phyloP scores from a whole-genome alignment of 2,888 invertebrate genomes.

The Hirtodrosophila duncani region DNA sequence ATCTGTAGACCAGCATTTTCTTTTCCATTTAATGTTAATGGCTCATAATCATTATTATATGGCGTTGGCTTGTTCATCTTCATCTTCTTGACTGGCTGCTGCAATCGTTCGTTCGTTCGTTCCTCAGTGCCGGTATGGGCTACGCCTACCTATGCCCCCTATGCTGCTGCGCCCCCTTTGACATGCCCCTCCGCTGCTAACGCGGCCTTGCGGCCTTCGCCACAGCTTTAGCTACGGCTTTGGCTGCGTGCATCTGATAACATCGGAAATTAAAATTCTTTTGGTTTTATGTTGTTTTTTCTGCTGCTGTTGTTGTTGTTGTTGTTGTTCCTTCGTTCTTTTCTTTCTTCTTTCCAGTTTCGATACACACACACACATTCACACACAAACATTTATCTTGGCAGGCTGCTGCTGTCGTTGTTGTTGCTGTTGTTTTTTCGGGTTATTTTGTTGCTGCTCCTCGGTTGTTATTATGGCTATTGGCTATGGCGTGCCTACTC shows the following conservation, averaged over 20 bases:
- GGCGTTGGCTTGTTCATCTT: slow-evolving; percentile 65
- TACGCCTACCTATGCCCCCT: slow-evolving; percentile 14
- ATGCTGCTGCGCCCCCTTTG: slow-evolving; percentile 3
- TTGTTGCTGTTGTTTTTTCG: slow-evolving; percentile 31
- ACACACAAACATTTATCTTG: slow-evolving; percentile 11
- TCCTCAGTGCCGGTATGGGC: too few relatives aligned
- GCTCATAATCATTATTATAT: slow-evolving; percentile 74
- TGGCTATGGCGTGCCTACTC: slow-evolving; percentile 50
- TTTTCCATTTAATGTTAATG: slow-evolving; percentile 74
- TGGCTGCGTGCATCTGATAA: slow-evolving; percentile 73
- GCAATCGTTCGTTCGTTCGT: too few relatives aligned
- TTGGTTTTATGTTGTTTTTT: slow-evolving; percentile 66
- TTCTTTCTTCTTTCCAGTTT: slow-evolving; percentile 28
- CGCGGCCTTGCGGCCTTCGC: slow-evolving; percentile 11
- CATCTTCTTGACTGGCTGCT: too few relatives aligned
- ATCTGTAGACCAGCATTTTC: slow-evolving; percentile 72
- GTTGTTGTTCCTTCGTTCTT: slow-evolving; percentile 36
- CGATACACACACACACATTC: slow-evolving; percentile 36
- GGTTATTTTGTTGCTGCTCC: slow-evolving; percentile 56
- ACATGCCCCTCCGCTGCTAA: slow-evolving; percentile 10
- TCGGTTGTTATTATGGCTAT: slow-evolving; percentile 44
- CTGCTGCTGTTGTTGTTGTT: slow-evolving; percentile 30
- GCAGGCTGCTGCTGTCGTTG: slow-evolving; percentile 20
- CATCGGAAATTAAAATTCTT: slow-evolving; percentile 76
- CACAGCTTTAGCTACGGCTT: slow-evolving; percentile 28